Evolutionary conservation across 2,113 vertebrate genomes (phyloP).

Genomic region (Solea senegalensis): DNA sequence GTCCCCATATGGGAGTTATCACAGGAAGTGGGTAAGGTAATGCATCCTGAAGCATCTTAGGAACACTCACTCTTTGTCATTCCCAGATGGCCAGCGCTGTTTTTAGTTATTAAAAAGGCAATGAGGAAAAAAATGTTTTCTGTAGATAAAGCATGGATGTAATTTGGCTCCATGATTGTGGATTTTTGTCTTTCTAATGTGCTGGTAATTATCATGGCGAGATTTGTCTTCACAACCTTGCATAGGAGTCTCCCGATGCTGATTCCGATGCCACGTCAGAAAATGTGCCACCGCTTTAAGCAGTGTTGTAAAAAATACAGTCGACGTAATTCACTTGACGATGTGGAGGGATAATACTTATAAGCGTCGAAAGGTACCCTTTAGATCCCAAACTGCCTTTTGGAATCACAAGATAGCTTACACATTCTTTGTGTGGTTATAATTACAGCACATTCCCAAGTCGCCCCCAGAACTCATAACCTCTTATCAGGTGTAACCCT

Average conservation of each 20-base stretch:
- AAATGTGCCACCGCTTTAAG: constrained; percentile 4
- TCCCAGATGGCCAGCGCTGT: constrained; percentile 76
- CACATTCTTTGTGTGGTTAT: constrained; percentile 80
- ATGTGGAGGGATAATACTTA: constrained; percentile 42
- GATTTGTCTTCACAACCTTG: constrained; percentile 52
- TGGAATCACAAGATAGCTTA: constrained; percentile 76
- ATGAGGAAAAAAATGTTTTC: constrained; percentile 49
- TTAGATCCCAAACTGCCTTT: constrained; percentile 54
- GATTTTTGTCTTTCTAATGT: constrained; percentile 70
- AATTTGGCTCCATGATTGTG: constrained; percentile 72
- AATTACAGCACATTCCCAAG: constrained; percentile 77
- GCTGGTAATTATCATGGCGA: constrained; percentile 65
- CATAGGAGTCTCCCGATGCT: constrained; percentile 19
- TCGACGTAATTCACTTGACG: constrained; percentile 51
- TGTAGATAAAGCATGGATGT: constrained; percentile 73
- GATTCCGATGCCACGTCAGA: constrained; percentile 26
- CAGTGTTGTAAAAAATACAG: constrained; percentile 43
- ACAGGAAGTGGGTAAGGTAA: constrained; percentile 71
- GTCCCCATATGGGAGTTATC: constrained; percentile 75
- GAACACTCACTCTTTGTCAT: constrained; percentile 69
- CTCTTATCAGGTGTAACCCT: constrained; percentile 85
- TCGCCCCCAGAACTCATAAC: constrained; percentile 77
- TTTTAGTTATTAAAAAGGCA: constrained; percentile 77
- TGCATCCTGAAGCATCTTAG: constrained; percentile 69
- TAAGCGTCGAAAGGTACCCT: constrained; percentile 49